phyloP scores from a whole-genome alignment of 2,888 invertebrate species.

The Exephanes ischioxanthus region DNA sequence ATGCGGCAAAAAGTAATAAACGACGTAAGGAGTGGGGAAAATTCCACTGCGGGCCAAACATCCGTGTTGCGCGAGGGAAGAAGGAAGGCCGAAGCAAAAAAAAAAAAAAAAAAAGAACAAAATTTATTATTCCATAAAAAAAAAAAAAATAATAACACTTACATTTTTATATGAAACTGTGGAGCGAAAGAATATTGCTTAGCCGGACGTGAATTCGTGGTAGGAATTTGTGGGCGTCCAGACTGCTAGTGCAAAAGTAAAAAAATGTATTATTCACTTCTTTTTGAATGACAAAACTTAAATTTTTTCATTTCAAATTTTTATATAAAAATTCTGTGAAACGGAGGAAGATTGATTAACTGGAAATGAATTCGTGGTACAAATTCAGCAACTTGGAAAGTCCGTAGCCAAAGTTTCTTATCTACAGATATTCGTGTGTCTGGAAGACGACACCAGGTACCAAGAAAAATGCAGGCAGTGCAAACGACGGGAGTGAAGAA shows the following conservation, averaged over 20 bases:
- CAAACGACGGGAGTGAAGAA: neutral
- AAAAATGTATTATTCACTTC: no score
- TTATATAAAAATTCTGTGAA: neutral
- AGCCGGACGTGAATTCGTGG: no score
- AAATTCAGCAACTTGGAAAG: neutral
- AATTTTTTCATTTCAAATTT: no score
- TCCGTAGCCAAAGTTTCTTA: neutral
- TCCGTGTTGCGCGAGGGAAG: constrained; percentile 5
- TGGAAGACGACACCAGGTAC: neutral
- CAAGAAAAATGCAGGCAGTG: constrained; percentile 5
- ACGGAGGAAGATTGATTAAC: neutral
- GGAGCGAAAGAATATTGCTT: no score
- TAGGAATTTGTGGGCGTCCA: no score
- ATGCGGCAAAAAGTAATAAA: neutral
- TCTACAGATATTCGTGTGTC: neutral
- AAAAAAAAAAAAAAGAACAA: no score
- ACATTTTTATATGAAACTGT: no score
- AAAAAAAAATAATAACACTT: no score
- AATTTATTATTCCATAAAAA: no score
- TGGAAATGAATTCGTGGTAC: neutral
- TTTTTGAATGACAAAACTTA: no score
- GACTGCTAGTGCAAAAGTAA: no score
- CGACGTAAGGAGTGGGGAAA: neutral
- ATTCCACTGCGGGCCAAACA: constrained; percentile 4
- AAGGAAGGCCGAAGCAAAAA: neutral